Percentiles rank a stretch among this genome's conserved stretches.
These are phyloP conservation scores for Silurus lanzhouensis DNA, from an alignment of 2,797 vertebrate genomes.

Conservation along the genomic window DNA sequence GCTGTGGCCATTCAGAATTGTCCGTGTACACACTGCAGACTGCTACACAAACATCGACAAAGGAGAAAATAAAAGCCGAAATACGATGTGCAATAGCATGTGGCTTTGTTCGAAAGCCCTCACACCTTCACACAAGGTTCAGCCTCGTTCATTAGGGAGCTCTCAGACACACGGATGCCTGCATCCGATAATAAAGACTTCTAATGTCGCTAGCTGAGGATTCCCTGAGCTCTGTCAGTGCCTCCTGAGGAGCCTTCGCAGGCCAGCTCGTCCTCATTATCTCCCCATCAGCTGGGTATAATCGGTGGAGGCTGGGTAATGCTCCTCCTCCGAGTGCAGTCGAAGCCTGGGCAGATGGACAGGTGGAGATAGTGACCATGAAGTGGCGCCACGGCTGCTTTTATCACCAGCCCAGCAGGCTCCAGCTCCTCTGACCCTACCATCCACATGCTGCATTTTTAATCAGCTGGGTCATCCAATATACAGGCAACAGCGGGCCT, in stretches of 20 bases:
- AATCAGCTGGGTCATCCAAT: slow-evolving; percentile 75
- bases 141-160: slow-evolving; percentile 46
- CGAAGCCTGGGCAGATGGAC: slow-evolving; percentile 75
- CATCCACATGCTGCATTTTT: slow-evolving; percentile 75
- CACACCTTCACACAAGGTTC: slow-evolving; percentile 41
- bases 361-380: slow-evolving; percentile 78
- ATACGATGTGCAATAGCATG: background rate
- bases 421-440: slow-evolving; percentile 71
- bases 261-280: slow-evolving; percentile 51
- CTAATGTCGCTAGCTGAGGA: slow-evolving; percentile 51
- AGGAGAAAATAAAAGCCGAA: slow-evolving; percentile 40
- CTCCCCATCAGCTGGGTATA: slow-evolving; percentile 58
- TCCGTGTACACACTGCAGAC: slow-evolving; percentile 59
- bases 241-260: slow-evolving; percentile 41
- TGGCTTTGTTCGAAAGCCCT: slow-evolving; percentile 23
- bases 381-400: slow-evolving; percentile 72
- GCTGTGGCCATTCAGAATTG: slow-evolving; percentile 58
- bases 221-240: slow-evolving; percentile 70
- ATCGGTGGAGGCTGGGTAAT: slow-evolving; percentile 51
- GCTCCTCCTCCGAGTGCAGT: slow-evolving; percentile 48
- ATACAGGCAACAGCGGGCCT: slow-evolving; percentile 67
- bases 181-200: slow-evolving; percentile 40
- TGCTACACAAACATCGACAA: slow-evolving; percentile 52
- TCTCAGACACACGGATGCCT: slow-evolving; percentile 52
- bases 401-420: slow-evolving; percentile 71